A percentile compares a stretch with the other conserved stretches of the same genome.
Conservation (phyloP, 2,113 vertebrate species). For the Eptesicus fuscus region DNA sequence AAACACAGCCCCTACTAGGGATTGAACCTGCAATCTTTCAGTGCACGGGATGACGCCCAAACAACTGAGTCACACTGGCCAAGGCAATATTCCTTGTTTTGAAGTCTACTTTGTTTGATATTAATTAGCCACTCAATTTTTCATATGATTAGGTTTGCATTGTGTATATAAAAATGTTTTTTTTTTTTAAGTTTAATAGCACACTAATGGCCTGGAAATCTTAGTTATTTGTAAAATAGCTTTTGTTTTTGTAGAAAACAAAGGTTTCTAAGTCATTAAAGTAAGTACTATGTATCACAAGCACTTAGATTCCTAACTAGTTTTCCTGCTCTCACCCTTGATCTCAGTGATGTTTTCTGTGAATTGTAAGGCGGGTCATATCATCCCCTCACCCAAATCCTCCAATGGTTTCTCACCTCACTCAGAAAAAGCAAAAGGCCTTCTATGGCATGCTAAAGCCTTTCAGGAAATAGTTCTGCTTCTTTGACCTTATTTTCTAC, state of each 20-base stretch:
- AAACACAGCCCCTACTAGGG: neutral
- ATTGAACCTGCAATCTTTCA: neutral
- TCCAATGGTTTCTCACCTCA: neutral
- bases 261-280: neutral
- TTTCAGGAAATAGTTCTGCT: neutral
- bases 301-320: neutral
- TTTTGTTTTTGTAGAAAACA: neutral
- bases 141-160: neutral
- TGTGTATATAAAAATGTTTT: neutral
- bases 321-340: neutral
- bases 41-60: neutral
- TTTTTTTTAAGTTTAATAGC: neutral
- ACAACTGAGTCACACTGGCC: neutral
- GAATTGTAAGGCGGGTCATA: neutral
- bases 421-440: neutral
- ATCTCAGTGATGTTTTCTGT: neutral
- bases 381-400: neutral
- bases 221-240: conserved; percentile 10
- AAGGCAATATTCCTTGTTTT: neutral
- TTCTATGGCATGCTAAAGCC: neutral
- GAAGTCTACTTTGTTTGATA: neutral
- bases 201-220: neutral
- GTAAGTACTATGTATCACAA: neutral
- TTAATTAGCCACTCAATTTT: neutral
- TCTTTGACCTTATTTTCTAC: neutral